A percentile compares a stretch with the other conserved stretches of the same genome.
These are phyloP conservation scores for Papilio machaon DNA, from an alignment of 1,140 invertebrate genomes.

Conservation along the genomic window DNA sequence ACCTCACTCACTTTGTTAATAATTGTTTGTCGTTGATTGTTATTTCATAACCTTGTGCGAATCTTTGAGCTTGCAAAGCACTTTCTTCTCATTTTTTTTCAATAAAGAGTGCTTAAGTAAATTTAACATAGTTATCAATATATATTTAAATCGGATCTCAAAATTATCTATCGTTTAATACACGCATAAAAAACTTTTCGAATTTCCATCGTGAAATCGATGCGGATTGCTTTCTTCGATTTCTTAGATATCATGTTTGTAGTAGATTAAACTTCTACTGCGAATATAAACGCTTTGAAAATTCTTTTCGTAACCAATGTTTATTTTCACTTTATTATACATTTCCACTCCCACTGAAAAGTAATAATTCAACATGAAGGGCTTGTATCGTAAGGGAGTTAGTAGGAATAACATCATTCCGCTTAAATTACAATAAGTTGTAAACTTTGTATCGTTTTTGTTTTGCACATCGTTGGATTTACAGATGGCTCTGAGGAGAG, in stretches of 20 bases:
- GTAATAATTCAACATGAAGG: neutral
- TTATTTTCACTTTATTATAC: neutral
- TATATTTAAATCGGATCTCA: neutral
- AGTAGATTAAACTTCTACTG: neutral
- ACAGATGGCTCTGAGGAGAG: constrained; percentile 69
- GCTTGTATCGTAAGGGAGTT: no score
- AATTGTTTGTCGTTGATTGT: neutral
- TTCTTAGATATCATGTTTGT: neutral
- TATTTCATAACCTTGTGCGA: constrained; percentile 1
- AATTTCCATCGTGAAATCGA: neutral
- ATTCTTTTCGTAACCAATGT: neutral
- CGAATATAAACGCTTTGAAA: neutral
- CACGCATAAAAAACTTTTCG: neutral
- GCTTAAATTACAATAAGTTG: neutral
- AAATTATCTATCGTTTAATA: neutral
- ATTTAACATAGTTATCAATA: neutral
- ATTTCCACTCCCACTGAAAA: neutral
- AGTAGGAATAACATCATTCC: neutral
- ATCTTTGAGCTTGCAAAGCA: constrained; percentile 21
- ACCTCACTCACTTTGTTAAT: constrained; percentile 1
- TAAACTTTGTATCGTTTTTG: constrained; percentile 58
- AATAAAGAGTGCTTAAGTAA: neutral
- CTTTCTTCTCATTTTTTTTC: neutral
- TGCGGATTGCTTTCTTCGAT: neutral
- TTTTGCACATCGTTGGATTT: constrained; percentile 75